Percentiles rank a stretch among this genome's conserved stretches.
Conservation (phyloP, 92 coral and sea anemone genomes). For the Zoanthus solanderi region DNA sequence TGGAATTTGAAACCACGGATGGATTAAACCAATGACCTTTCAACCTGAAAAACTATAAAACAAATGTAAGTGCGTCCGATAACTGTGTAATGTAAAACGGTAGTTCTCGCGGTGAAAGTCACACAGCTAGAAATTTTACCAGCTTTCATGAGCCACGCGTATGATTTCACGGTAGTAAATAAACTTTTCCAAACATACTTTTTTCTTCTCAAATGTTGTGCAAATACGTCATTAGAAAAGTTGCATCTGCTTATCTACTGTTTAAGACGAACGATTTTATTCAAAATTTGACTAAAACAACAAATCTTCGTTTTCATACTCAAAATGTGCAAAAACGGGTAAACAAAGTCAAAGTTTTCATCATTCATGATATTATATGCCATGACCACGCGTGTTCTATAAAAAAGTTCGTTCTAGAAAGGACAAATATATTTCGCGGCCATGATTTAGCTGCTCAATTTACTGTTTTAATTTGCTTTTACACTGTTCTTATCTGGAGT, state of each 20-base stretch:
- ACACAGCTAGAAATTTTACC: conserved; percentile 9
- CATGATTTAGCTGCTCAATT: not conserved
- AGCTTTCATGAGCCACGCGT: not conserved
- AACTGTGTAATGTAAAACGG: conserved; percentile 31
- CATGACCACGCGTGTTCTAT: conserved; percentile 16
- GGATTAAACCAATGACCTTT: conserved; percentile 30
- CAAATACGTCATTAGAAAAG: conserved; percentile 14
- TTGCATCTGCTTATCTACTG: conserved; percentile 4
- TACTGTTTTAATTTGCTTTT: not conserved
- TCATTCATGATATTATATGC: not conserved
- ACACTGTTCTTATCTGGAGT: not conserved
- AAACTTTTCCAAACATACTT: not conserved
- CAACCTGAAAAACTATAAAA: conserved; percentile 8
- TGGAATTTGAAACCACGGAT: conserved; percentile 7
- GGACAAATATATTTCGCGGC: not conserved
- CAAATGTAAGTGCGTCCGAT: conserved; percentile 36
- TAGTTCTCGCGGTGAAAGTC: conserved; percentile 23
- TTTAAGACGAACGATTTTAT: not conserved
- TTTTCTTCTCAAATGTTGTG: not conserved
- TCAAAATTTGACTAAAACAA: conserved; percentile 26
- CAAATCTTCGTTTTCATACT: conserved; percentile 32
- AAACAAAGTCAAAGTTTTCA: conserved; percentile 23
- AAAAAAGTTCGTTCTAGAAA: not conserved
- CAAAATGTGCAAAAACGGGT: conserved; percentile 30
- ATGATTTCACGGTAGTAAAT: not conserved